Evolutionary conservation across 2,797 vertebrate genomes (phyloP).

Genomic region (Alosa sapidissima): DNA sequence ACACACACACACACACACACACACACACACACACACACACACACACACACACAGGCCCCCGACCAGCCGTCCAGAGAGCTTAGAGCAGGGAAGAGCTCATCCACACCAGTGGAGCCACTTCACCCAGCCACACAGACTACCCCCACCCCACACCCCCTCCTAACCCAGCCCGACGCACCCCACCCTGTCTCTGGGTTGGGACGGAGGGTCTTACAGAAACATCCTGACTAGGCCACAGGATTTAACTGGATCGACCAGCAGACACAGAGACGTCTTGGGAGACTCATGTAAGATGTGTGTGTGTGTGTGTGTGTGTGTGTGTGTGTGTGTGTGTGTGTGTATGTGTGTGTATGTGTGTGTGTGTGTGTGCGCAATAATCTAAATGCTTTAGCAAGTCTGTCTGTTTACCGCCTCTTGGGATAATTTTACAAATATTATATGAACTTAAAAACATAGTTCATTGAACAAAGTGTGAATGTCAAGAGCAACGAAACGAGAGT

Average conservation of each 20-base stretch:
- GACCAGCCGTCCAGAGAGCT: not conserved
- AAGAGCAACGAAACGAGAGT: too few relatives aligned
- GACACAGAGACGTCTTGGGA: not conserved
- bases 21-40: not conserved
- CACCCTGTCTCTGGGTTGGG: not conserved
- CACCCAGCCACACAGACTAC: not conserved
- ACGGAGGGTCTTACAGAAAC: not conserved
- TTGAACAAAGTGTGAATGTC: too few relatives aligned
- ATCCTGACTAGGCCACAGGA: not conserved
- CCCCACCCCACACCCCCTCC: too few relatives aligned
- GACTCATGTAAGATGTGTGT: not conserved
- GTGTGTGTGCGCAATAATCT: not conserved
- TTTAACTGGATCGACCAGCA: not conserved
- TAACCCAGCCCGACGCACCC: not conserved
- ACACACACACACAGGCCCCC: not conserved
- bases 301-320: not conserved
- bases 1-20: not conserved
- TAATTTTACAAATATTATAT: not conserved
- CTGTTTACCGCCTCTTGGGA: not conserved
- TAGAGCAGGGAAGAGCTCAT: not conserved
- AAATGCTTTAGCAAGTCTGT: not conserved
- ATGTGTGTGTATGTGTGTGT: not conserved
- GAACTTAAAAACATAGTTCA: not conserved
- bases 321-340: not conserved
- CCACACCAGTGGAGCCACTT: not conserved